Evolutionary conservation across 2,113 vertebrate species (phyloP).

Genomic region (Nerophis lumbriciformis): DNA sequence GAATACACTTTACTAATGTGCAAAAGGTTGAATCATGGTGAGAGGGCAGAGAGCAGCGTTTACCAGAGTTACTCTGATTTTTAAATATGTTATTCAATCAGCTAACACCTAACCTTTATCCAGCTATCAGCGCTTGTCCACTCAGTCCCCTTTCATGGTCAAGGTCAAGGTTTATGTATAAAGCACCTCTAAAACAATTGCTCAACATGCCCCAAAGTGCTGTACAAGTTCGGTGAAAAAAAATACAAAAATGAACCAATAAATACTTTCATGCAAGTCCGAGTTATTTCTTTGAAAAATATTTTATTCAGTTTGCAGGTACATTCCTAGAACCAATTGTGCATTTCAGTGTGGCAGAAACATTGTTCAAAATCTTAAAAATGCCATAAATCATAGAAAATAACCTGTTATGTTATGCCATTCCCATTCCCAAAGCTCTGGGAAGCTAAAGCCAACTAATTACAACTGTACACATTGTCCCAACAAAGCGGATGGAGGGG

Average conservation of each 20-base stretch:
- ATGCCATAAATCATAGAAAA: background rate
- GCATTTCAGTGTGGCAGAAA: background rate
- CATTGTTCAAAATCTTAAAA: background rate
- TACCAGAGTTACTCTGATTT: background rate
- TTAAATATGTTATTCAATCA: background rate
- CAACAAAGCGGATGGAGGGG: constrained; percentile 9
- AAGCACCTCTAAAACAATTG: too few relatives aligned
- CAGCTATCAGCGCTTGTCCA: constrained; percentile 5
- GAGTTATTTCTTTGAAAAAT: constrained; percentile 18
- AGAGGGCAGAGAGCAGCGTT: background rate
- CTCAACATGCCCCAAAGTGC: too few relatives aligned
- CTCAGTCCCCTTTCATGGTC: constrained; percentile 8
- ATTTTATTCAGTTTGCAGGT: constrained; percentile 28
- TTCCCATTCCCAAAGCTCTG: constrained; percentile 8
- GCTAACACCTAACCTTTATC: background rate
- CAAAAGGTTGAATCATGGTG: background rate
- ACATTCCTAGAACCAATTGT: constrained; percentile 2
- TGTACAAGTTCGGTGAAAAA: too few relatives aligned
- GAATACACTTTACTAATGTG: too few relatives aligned
- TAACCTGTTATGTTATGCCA: constrained; percentile 4
- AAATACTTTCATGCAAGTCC: too few relatives aligned
- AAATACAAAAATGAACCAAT: too few relatives aligned
- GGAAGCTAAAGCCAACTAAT: constrained; percentile 18
- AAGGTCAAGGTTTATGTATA: background rate
- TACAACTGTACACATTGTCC: constrained; percentile 15